phyloP scores from a whole-genome alignment of 2,113 vertebrate genomes.

The Dipodomys ordii region DNA sequence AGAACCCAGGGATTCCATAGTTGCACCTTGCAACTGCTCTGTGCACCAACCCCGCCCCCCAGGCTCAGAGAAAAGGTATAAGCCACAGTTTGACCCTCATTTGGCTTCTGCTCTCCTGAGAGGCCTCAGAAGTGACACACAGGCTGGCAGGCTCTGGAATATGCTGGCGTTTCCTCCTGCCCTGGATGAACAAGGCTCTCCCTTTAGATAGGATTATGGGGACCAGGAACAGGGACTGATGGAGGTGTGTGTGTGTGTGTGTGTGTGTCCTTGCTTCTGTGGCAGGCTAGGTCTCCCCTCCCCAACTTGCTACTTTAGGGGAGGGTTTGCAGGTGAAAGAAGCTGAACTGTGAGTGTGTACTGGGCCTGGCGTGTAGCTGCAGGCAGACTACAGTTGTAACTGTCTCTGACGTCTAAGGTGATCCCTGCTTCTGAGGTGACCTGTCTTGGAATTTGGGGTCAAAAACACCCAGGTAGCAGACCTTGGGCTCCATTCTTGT shows the following conservation, averaged over 20 bases:
- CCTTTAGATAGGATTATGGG: neutral
- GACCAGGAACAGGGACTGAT: too few species aligned
- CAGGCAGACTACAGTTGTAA: too few species aligned
- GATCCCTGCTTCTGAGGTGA: too few species aligned
- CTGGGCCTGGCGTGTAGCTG: neutral
- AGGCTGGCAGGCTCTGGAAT: neutral
- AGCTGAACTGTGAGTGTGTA: neutral
- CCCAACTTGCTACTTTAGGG: neutral
- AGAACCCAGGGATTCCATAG: neutral
- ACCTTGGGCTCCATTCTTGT: neutral
- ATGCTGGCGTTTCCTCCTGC: rapidly evolving
- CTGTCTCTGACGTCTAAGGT: rapidly evolving
- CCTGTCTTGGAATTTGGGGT: neutral
- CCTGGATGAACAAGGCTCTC: neutral
- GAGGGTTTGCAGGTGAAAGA: neutral
- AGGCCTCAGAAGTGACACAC: neutral
- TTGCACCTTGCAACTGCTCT: rapidly evolving
- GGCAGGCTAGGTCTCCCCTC: neutral
- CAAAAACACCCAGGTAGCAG: neutral
- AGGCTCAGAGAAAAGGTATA: neutral
- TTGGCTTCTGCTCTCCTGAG: neutral
- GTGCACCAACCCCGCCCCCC: too few species aligned
- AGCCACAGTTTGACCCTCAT: neutral
- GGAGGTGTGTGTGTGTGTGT: too few species aligned
- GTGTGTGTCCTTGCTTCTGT: neutral